Conservation (phyloP, 2,113 vertebrate genomes). For the Campylomormyrus numenius region DNA sequence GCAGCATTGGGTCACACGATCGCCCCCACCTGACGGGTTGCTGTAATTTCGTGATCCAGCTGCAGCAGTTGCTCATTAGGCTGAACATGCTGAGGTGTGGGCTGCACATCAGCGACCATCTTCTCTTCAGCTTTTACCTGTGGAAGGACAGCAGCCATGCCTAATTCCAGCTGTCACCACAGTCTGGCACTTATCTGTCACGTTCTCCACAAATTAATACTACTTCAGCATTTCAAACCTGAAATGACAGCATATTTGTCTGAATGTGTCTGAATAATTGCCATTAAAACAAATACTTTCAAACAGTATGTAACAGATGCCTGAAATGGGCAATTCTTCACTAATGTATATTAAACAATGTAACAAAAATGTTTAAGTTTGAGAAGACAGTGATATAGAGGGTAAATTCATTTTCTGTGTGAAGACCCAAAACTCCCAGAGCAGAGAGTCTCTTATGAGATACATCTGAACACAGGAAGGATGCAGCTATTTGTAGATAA, state of each 20-base stretch:
- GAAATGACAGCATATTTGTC: neutral
- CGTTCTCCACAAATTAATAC: neutral
- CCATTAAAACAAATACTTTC: neutral
- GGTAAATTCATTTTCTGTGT: neutral
- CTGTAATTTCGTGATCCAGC: conserved; percentile 72
- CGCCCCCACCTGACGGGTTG: conserved; percentile 70
- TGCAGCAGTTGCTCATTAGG: conserved; percentile 79
- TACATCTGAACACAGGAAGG: neutral
- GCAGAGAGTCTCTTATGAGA: neutral
- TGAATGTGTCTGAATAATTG: neutral
- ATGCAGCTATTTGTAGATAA: neutral
- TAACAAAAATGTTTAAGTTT: neutral
- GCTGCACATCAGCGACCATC: conserved; percentile 54
- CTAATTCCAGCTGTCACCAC: neutral
- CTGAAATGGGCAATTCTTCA: neutral
- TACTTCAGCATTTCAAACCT: neutral
- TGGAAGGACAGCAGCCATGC: neutral
- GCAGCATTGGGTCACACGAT: neutral
- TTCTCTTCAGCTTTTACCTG: conserved; percentile 54
- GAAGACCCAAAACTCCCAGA: neutral
- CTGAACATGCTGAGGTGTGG: conserved; percentile 70
- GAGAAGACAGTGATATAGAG: neutral
- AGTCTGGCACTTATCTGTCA: neutral
- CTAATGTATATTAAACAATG: neutral
- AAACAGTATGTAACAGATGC: neutral